phyloP scores from a whole-genome alignment of 2,113 vertebrate genomes.

The Spermophilus dauricus region DNA sequence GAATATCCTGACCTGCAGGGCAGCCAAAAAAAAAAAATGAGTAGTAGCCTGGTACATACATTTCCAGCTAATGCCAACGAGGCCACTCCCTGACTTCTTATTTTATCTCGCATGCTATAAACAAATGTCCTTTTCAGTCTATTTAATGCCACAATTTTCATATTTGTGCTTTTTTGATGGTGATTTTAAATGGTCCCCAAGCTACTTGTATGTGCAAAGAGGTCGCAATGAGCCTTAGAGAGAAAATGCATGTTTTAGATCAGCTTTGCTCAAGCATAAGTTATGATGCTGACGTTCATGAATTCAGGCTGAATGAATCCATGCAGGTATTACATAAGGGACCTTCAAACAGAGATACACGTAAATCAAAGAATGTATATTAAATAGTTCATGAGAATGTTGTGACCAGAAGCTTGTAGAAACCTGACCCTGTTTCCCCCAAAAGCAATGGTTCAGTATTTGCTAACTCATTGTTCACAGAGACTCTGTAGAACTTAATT shows the following conservation, averaged over 20 bases:
- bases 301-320: not conserved
- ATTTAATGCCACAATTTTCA: not conserved
- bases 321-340: not conserved
- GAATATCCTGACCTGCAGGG: not conserved
- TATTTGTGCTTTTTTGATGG: not conserved
- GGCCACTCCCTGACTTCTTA: not conserved
- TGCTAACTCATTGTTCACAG: not conserved
- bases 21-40: not conserved
- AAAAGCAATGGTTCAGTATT: not conserved
- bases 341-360: not conserved
- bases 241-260: not conserved
- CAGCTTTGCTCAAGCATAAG: not conserved
- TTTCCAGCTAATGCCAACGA: not conserved
- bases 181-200: not conserved
- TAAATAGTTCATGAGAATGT: not conserved
- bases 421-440: not conserved
- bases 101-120: not conserved
- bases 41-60: accelerated
- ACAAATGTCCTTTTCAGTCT: not conserved
- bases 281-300: not conserved
- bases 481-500: not conserved
- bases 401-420: not conserved
- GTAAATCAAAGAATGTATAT: not conserved
- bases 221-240: not conserved
- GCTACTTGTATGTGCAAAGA: not conserved